Percentiles rank a stretch among this genome's conserved stretches.
phyloP scores from a whole-genome alignment of 2,797 vertebrate species.

The Acrossocheilus fasciatus region DNA sequence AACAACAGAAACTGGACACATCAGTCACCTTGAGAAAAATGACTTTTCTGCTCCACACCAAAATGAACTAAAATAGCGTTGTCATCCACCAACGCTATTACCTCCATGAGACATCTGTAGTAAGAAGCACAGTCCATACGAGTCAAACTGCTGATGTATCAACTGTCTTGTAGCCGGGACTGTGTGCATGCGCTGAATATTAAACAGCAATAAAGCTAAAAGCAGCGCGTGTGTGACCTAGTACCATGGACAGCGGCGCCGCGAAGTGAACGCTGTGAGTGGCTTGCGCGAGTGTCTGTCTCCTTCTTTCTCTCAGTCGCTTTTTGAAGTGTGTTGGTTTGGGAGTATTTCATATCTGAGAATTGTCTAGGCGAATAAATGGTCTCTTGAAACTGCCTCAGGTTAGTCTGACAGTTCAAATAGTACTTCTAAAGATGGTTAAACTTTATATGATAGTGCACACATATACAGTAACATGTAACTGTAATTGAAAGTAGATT shows the following conservation, averaged over 20 bases:
- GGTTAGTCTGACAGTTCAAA: not conserved
- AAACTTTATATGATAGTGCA: not conserved
- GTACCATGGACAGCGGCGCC: slow-evolving; percentile 76
- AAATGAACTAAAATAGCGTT: slow-evolving; percentile 30
- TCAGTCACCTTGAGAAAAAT: slow-evolving; percentile 30
- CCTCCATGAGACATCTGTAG: slow-evolving; percentile 48
- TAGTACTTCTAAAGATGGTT: not conserved
- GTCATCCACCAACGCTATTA: slow-evolving; percentile 16
- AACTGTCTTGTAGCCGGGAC: slow-evolving; percentile 56
- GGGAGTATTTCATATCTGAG: not conserved
- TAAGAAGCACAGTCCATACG: slow-evolving; percentile 27
- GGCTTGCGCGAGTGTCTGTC: not conserved
- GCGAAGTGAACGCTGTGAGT: not conserved
- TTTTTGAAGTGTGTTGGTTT: slow-evolving; percentile 11
- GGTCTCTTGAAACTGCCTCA: not conserved
- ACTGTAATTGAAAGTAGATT: not conserved
- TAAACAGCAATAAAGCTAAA: slow-evolving; percentile 63
- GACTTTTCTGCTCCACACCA: slow-evolving; percentile 1
- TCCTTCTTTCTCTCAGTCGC: not conserved
- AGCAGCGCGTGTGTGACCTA: slow-evolving; percentile 65
- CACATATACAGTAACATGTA: not conserved
- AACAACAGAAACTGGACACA: not conserved
- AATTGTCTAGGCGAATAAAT: not conserved
- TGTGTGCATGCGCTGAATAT: slow-evolving; percentile 62
- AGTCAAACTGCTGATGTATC: slow-evolving; percentile 72